Evolutionary conservation across 2,888 invertebrate genomes (phyloP).

Genomic region (Caenorhabditis uteleia): DNA sequence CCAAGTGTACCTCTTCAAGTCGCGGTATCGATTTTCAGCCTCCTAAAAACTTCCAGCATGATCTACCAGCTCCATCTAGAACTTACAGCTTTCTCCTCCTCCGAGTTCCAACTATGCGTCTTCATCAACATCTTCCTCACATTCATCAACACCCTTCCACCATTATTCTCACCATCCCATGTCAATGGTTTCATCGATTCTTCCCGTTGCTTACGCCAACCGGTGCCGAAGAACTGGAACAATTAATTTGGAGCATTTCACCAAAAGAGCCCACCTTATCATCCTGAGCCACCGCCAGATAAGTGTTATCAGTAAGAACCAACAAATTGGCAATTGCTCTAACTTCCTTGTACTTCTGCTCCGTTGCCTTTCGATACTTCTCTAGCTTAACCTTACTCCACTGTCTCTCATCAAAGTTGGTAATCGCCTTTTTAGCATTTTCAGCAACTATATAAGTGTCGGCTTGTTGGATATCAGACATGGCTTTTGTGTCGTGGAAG

Average conservation of each 20-base stretch:
- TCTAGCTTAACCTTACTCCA: conserved; percentile 53
- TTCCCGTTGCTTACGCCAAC: conserved; percentile 66
- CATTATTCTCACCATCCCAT: conserved; percentile 65
- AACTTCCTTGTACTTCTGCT: too few species aligned
- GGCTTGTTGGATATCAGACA: conserved; percentile 48
- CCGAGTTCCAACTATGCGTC: conserved; percentile 45
- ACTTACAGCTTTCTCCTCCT: conserved; percentile 52
- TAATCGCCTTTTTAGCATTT: conserved; percentile 54
- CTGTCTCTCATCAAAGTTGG: conserved; percentile 52
- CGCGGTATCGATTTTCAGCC: conserved; percentile 41
- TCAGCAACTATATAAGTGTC: conserved; percentile 48
- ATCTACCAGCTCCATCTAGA: background rate
- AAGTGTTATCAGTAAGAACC: conserved; percentile 47
- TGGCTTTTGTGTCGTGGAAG: conserved; percentile 54
- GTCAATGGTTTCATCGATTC: conserved; percentile 57
- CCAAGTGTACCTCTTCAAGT: conserved; percentile 50
- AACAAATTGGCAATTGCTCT: conserved; percentile 5
- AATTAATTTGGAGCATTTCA: background rate
- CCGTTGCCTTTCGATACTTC: background rate
- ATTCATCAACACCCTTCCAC: conserved; percentile 62
- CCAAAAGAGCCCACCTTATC: conserved; percentile 51
- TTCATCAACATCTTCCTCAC: conserved; percentile 44
- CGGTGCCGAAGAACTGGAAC: conserved; percentile 58
- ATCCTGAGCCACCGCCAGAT: conserved; percentile 59
- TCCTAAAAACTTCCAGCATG: conserved; percentile 46